A percentile compares a stretch with the other conserved stretches of the same genome.
Conservation (phyloP, 2,113 vertebrate genomes). For the Sphyrna mokarran region DNA sequence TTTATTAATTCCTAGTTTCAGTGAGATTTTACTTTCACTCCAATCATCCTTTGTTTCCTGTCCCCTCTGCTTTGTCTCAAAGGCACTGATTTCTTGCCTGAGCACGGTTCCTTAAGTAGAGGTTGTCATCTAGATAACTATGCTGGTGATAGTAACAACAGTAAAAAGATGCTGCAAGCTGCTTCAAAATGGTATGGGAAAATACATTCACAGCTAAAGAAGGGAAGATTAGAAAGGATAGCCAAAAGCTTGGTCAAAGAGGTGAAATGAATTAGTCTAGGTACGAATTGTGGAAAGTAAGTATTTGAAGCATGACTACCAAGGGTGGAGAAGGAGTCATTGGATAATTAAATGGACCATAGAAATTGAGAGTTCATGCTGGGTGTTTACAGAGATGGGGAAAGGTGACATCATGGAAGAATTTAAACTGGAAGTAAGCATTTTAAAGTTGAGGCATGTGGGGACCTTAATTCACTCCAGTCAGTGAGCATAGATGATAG, state of each 20-base stretch:
- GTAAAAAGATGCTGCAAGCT: neutral
- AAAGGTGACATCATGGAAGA: neutral
- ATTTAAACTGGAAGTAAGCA: neutral
- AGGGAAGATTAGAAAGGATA: no score
- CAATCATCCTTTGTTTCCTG: neutral
- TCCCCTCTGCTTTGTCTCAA: neutral
- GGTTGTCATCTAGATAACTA: neutral
- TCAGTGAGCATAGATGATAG: neutral
- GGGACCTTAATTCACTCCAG: no score
- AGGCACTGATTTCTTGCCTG: neutral
- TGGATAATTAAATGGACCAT: no score
- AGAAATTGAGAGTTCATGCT: neutral
- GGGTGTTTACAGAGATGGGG: neutral
- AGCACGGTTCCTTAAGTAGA: no score
- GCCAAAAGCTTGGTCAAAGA: no score
- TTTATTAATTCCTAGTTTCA: neutral
- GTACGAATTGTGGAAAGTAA: neutral
- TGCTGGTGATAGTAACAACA: no score
- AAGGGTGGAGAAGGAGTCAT: neutral
- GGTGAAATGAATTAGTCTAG: neutral
- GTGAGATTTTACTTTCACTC: neutral
- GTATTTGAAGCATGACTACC: neutral
- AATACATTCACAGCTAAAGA: neutral
- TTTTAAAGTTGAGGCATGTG: no score
- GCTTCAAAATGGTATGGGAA: neutral